Evolutionary conservation across 2,888 invertebrate species (phyloP), one percentile per base, ranked within the genome.

Genomic region (Eupithecia abbreviata): DNA sequence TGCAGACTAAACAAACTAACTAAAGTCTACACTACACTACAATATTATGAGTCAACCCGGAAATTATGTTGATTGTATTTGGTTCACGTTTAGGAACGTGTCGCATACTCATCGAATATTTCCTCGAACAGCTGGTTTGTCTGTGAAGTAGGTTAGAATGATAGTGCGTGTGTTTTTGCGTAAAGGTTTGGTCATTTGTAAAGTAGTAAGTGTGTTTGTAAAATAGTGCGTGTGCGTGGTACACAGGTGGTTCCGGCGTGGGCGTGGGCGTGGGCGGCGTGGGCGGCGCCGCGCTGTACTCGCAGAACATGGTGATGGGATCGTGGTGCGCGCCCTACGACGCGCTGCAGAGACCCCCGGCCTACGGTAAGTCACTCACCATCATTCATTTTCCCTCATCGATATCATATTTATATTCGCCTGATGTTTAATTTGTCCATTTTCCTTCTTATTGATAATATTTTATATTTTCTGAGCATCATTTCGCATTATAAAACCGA

Each of bases 291-390:
- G 97, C 97, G 81, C 97, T 98, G 85, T 98, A 98, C 91, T 87
- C 90, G 0, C 98, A 97, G 91, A 98, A 98, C 91, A 96, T 97
- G 90, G 97, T 97, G 87, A 96, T 97, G 97, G 95, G 96, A 73
- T 96, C 97, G 71, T 97, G 98, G 96, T 96, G 97, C 83, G 92
- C 94, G 80, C 96, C 96, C 80, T 98, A 98, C 94, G 98, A 98
- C 88, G 97, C 97, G n/a, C 97, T 97, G 89, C 98, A 98, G 89
- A 96, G 98, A 73, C 97, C 97, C 41, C 97, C 97, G 2, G 97
- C 97, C 0, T 98, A 98, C 88, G 98, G 98, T 97, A 88, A 90
- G 85, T 43, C 70, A 51, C 30, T n/a, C 12, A 51, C 15, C 51
- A 51, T n/a, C 15, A 51, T 51, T 15, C 13, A 51, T 51, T 51